phyloP scores from a whole-genome alignment of 2,113 vertebrate genomes.

The Benitochromis conjunctus region DNA sequence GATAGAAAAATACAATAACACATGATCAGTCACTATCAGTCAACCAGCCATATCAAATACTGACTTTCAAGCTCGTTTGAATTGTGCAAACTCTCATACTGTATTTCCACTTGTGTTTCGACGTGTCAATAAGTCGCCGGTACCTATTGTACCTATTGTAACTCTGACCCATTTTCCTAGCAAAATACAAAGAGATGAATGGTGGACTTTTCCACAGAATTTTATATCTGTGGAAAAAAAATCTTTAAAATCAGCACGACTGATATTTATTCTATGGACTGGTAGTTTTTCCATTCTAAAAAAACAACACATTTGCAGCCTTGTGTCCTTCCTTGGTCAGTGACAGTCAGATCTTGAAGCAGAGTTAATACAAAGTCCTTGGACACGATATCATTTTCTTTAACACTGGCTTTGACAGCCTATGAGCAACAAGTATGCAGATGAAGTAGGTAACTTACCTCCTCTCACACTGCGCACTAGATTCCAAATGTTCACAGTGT shows the following conservation, averaged over 20 bases:
- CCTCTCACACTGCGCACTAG: not conserved
- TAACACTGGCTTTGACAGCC: not conserved
- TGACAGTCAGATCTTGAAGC: not conserved
- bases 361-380: not conserved
- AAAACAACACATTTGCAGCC: not conserved
- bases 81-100: not conserved
- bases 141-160: not conserved
- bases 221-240: fast-evolving
- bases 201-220: not conserved
- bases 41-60: not conserved
- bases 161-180: not conserved
- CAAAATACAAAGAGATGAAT: not conserved
- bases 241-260: not conserved
- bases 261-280: not conserved
- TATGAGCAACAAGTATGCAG: not conserved
- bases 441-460: not conserved
- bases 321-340: not conserved
- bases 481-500: not conserved
- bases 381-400: not conserved
- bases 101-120: not conserved
- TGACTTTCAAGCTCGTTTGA: not conserved
- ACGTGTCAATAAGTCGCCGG: not conserved
- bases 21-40: not conserved
- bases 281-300: not conserved
- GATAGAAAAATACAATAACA: not conserved